Evolutionary conservation across 2,888 invertebrate genomes (phyloP), one percentile per base, ranked within the genome.

Genomic region (Hyles lineata): DNA sequence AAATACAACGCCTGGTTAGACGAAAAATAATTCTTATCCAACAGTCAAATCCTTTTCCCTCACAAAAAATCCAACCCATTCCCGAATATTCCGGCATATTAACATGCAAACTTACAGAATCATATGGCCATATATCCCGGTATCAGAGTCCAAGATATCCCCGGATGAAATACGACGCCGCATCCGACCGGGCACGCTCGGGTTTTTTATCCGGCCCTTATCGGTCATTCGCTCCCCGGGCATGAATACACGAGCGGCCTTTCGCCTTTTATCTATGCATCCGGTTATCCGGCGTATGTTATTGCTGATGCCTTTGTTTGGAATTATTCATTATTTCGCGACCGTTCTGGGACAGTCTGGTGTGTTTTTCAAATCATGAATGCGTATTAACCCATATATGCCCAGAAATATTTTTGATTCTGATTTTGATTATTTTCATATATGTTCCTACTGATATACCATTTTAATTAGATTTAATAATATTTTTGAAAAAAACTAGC

Each of bases 201-300:
- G 70, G 55, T 55, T 70, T 70, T 70, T 70, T 70, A 70, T 70
- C 70, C 70, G 63, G 21, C 62, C 55, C 55, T 70, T 70, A 70
- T 70, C 70, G 70, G 25, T 52, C 70, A 52, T 70, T 70, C 70
- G 70, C 70, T 70, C 55, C 58, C 55, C 70, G 70, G 55, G 70
- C 55, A 70, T 58, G 70, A 70, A 70, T 70, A 29, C 63, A 63
- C 63, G 63, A 35, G 55, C 70, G 70, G 70, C 70, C 70, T 70
- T 70, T 70, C 70, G 70, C 50, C 70, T 70, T 70, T 70, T 70
- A 70, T 70, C 70, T 70, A 70, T 70, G 70, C 70, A 70, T 70
- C 70, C 70, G 70, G 70, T 58, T 70, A 29, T 58, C 70, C 50
- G 29, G 70, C 25, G 8, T 70, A 70, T 58, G 70, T 70, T 70